Percentiles rank a stretch among this genome's conserved stretches.
These are phyloP conservation scores for Hemibagrus guttatus DNA, from an alignment of 2,797 vertebrate genomes.

Conservation along the genomic window DNA sequence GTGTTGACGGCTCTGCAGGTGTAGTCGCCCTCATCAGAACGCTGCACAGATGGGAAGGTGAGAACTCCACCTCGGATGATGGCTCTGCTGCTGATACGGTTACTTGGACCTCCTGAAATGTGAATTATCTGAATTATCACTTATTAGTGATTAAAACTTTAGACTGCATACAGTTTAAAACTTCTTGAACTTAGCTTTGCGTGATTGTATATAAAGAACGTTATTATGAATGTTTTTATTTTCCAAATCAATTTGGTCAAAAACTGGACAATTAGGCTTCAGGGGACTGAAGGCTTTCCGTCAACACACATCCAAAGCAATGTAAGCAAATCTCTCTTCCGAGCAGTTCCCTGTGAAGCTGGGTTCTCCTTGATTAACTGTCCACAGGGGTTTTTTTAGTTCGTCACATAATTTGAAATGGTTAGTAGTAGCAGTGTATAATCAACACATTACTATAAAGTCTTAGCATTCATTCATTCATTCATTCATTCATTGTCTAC, in stretches of 20 bases:
- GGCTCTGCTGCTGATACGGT: slow-evolving; percentile 78
- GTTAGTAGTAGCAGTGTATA: neutral
- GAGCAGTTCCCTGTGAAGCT: neutral
- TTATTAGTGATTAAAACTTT: neutral
- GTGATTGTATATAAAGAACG: neutral
- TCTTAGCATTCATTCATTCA: too few species aligned
- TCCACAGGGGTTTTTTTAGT: neutral
- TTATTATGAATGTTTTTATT: neutral
- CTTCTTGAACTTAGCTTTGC: neutral
- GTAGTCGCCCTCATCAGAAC: slow-evolving; percentile 84
- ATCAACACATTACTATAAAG: neutral
- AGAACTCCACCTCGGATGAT: slow-evolving; percentile 79
- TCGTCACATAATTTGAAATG: neutral
- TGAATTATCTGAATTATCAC: neutral
- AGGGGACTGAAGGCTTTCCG: neutral
- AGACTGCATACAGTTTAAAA: neutral
- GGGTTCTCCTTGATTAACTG: neutral
- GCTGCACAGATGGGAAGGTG: slow-evolving; percentile 76
- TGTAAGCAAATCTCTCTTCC: neutral
- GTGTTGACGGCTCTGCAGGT: slow-evolving; percentile 86
- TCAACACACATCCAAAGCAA: neutral
- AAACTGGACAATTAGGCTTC: neutral
- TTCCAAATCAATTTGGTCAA: neutral
- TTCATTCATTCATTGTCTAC: too few species aligned
- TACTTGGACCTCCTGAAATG: slow-evolving; percentile 76